phyloP scores from a whole-genome alignment of 2,888 invertebrate genomes.

The Hedya salicella region DNA sequence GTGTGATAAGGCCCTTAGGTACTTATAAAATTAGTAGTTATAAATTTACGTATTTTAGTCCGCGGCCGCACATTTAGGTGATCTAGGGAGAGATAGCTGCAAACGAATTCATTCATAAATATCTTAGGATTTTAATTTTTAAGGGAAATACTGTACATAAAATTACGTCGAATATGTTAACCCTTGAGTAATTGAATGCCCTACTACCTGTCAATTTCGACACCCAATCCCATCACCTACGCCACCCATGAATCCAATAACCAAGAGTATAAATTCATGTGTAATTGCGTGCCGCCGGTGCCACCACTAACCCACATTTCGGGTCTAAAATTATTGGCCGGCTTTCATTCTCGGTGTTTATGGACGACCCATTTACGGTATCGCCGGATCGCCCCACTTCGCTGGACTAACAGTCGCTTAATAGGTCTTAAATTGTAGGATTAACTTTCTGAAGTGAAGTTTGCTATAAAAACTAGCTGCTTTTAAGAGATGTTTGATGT shows the following conservation, averaged over 20 bases:
- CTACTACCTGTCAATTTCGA: slow-evolving; percentile 21
- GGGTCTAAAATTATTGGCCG: slow-evolving; percentile 69
- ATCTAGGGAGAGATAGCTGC: too few relatives aligned
- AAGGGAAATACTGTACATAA: too few relatives aligned
- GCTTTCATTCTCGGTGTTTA: slow-evolving; percentile 69
- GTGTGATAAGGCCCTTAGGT: too few relatives aligned
- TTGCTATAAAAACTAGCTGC: background rate
- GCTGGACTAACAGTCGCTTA: slow-evolving; percentile 56
- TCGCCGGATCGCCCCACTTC: slow-evolving; percentile 78
- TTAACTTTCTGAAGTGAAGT: slow-evolving; percentile 34
- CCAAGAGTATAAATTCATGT: slow-evolving; percentile 45
- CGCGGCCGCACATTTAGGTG: too few relatives aligned
- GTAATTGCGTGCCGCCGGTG: slow-evolving; percentile 77
- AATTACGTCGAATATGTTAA: too few relatives aligned
- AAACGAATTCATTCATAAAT: too few relatives aligned
- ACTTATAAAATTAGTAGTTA: too few relatives aligned
- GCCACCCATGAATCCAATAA: slow-evolving; percentile 45
- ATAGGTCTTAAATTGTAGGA: slow-evolving; percentile 54
- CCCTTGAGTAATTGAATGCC: background rate
- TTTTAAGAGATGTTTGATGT: background rate
- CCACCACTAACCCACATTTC: slow-evolving; percentile 78
- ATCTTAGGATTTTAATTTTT: too few relatives aligned
- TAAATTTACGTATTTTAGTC: too few relatives aligned
- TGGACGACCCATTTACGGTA: slow-evolving; percentile 78
- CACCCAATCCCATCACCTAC: slow-evolving; percentile 33